These are phyloP conservation scores for Diarsia brunnea DNA, from an alignment of 2,888 invertebrate species.

Conservation along the genomic window DNA sequence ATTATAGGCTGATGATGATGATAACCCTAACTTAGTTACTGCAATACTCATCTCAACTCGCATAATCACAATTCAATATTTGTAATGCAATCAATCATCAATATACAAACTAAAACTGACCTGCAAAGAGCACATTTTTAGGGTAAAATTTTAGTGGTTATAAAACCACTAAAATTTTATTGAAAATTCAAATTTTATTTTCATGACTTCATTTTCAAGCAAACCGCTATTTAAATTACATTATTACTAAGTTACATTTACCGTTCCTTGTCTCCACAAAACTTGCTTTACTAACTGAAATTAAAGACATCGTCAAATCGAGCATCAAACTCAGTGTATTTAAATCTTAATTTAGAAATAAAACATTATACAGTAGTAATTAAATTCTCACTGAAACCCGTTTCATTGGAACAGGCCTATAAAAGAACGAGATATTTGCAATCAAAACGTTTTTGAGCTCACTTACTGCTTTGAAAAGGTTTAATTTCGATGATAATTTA, in stretches of 20 bases:
- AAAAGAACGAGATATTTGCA: slow-evolving; percentile 25
- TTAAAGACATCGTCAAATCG: slow-evolving; percentile 20
- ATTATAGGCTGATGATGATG: background rate
- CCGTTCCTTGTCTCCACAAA: background rate
- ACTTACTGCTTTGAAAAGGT: slow-evolving; percentile 12
- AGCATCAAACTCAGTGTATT: background rate
- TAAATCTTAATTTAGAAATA: slow-evolving; percentile 21
- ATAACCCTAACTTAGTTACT: background rate
- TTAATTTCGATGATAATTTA: slow-evolving; percentile 35
- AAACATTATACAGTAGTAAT: slow-evolving; percentile 24
- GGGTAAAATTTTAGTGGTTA: too few relatives aligned
- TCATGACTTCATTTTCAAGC: background rate
- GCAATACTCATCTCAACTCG: too few relatives aligned
- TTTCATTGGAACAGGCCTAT: slow-evolving; percentile 29
- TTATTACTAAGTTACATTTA: background rate
- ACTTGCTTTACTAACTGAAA: background rate
- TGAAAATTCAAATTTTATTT: background rate
- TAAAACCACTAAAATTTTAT: background rate
- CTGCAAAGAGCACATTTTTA: background rate
- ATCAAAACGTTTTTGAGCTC: slow-evolving; percentile 12
- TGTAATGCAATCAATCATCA: too few relatives aligned
- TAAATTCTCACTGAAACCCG: slow-evolving; percentile 13
- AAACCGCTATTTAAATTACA: background rate
- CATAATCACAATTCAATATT: too few relatives aligned
- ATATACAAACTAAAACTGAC: background rate